Percentiles rank a stretch among this genome's conserved stretches.
Conservation (phyloP, 2,797 vertebrate genomes). For the Moxostoma hubbsi region DNA sequence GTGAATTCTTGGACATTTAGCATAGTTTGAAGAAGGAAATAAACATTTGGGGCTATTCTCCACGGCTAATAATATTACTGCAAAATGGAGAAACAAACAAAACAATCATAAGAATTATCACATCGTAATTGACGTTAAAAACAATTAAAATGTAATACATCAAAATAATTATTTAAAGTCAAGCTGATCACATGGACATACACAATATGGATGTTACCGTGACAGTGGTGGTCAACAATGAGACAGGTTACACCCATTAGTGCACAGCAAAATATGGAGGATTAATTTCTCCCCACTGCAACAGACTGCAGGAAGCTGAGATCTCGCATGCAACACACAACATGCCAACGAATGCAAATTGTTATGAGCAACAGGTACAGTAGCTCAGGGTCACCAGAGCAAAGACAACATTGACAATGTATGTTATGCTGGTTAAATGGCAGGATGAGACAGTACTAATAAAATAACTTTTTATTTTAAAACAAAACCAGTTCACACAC, state of each 20-base stretch:
- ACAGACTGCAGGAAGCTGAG: conserved; percentile 24
- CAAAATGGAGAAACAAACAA: conserved; percentile 61
- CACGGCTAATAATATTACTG: conserved; percentile 72
- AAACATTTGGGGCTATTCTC: conserved; percentile 54
- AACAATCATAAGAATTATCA: conserved; percentile 42
- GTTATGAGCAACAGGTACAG: conserved; percentile 21
- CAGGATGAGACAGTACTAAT: not conserved
- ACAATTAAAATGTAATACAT: conserved; percentile 1
- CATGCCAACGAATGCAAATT: not conserved
- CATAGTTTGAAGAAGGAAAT: not conserved
- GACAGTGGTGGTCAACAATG: not conserved
- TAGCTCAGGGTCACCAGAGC: not conserved
- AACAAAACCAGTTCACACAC: not conserved
- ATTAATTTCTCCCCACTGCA: conserved; percentile 3
- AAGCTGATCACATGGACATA: conserved; percentile 4
- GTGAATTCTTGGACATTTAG: conserved; percentile 42
- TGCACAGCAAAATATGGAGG: conserved; percentile 17
- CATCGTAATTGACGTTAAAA: not conserved
- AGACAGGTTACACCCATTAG: conserved; percentile 21
- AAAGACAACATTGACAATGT: conserved; percentile 16
- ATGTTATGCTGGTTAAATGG: conserved; percentile 11
- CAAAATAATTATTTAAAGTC: not conserved
- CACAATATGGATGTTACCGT: conserved; percentile 25
- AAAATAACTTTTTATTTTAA: not conserved
- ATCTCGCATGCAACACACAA: conserved; percentile 24